A percentile compares a stretch with the other conserved stretches of the same genome.
Conservation (phyloP, 1,140 invertebrate species). For the Galleria mellonella region DNA sequence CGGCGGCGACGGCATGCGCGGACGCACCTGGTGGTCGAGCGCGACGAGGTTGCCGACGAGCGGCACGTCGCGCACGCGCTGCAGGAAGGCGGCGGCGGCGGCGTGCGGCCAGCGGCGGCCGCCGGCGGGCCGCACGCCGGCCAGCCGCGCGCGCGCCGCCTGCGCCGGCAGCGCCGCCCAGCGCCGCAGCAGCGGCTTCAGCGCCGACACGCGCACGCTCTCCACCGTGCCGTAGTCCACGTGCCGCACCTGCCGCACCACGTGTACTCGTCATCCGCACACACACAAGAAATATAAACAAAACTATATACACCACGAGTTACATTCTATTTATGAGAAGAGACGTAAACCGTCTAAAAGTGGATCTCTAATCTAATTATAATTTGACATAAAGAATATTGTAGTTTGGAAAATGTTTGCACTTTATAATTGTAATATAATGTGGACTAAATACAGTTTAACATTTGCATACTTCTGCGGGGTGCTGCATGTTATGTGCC, state of each 20-base stretch:
- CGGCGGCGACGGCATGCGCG: slow-evolving; percentile 3
- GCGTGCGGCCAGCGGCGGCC: slow-evolving; percentile 37
- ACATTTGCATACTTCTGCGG: too few species aligned
- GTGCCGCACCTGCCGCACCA: slow-evolving; percentile 28
- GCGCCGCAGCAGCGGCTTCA: slow-evolving; percentile 30
- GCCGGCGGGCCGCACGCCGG: slow-evolving; percentile 13
- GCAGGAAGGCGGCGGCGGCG: slow-evolving; percentile 31
- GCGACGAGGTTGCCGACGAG: slow-evolving; percentile 38
- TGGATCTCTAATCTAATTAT: background rate
- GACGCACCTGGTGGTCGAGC: slow-evolving; percentile 18
- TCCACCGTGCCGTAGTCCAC: slow-evolving; percentile 59
- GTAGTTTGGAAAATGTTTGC: too few species aligned
- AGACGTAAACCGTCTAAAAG: too few species aligned
- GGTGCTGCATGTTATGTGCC: too few species aligned
- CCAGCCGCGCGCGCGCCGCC: slow-evolving; percentile 21
- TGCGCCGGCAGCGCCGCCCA: slow-evolving; percentile 33
- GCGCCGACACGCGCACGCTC: slow-evolving; percentile 10
- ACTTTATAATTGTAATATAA: too few species aligned
- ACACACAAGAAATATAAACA: too few species aligned
- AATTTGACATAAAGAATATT: too few species aligned
- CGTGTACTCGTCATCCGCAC: slow-evolving; percentile 1
- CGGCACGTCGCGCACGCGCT: slow-evolving; percentile 21
- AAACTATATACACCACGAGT: too few species aligned
- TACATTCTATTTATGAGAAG: background rate
- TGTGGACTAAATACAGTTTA: too few species aligned